Percentiles rank a stretch among this genome's conserved stretches.
Conservation (phyloP, 2,888 invertebrate species). For the Junonia oenone region DNA sequence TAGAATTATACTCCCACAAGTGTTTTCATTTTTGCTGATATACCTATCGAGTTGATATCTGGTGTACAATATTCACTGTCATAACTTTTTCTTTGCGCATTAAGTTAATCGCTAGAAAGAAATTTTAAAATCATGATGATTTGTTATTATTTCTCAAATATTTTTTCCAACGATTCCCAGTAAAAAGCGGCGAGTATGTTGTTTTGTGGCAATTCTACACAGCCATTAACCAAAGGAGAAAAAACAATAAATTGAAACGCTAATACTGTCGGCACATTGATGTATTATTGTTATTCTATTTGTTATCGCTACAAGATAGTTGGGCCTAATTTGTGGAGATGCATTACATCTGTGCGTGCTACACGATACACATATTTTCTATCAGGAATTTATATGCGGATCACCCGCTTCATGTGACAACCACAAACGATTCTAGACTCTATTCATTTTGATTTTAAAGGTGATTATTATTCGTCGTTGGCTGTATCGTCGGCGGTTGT, state of each 20-base stretch:
- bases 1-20: too few species aligned
- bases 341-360: slow-evolving; percentile 3
- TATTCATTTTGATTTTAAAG: background rate
- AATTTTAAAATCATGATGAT: too few species aligned
- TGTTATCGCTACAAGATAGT: slow-evolving; percentile 1
- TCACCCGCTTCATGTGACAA: background rate
- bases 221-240: background rate
- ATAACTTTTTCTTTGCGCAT: background rate
- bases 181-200: background rate
- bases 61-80: too few species aligned
- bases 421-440: background rate
- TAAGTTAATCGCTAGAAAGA: background rate
- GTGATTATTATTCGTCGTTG: background rate
- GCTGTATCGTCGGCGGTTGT: background rate
- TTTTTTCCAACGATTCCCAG: background rate
- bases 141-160: too few species aligned
- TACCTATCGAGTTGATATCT: too few species aligned
- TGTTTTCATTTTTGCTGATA: too few species aligned
- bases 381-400: slow-evolving; percentile 2
- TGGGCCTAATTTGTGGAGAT: background rate
- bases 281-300: background rate
- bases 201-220: background rate
- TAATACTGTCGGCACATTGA: background rate
- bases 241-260: background rate
- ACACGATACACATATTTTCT: slow-evolving; percentile 5